Evolutionary conservation across 2,113 vertebrate species (phyloP).

Genomic region (Menura novaehollandiae): DNA sequence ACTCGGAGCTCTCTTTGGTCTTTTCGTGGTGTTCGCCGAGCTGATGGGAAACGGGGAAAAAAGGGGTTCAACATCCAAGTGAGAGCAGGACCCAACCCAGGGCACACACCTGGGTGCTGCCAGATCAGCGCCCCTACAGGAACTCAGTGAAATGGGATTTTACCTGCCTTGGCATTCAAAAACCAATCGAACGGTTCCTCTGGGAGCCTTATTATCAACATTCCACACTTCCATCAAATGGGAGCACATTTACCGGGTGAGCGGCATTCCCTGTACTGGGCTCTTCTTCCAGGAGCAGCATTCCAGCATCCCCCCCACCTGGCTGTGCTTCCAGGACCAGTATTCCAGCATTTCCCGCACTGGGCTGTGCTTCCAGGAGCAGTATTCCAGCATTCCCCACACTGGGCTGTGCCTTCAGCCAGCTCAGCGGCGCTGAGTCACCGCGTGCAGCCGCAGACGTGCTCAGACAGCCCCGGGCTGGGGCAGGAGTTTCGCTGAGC

Average conservation of each 20-base stretch:
- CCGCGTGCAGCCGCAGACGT: fast-evolving
- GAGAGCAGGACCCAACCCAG: neutral
- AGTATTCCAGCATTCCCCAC: neutral
- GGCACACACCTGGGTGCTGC: neutral
- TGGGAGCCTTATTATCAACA: neutral
- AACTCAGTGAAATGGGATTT: neutral
- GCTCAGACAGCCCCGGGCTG: neutral
- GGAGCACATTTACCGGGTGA: neutral
- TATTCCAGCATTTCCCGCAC: neutral
- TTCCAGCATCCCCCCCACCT: neutral
- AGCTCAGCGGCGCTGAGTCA: neutral
- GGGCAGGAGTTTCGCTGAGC: neutral
- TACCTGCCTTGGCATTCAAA: neutral
- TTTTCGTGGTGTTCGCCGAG: constrained; percentile 96
- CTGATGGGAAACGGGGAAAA: constrained; percentile 43
- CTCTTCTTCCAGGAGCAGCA: neutral
- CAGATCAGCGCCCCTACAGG: neutral
- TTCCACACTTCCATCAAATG: neutral
- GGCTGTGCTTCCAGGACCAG: neutral
- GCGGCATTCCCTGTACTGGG: neutral
- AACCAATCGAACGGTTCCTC: neutral
- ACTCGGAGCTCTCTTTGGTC: constrained; percentile 98
- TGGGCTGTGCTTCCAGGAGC: neutral
- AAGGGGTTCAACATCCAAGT: neutral
- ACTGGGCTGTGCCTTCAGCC: neutral